Evolutionary conservation across 2,888 invertebrate genomes (phyloP), one percentile per base, ranked within the genome.

Genomic region (Crematogaster levior): DNA sequence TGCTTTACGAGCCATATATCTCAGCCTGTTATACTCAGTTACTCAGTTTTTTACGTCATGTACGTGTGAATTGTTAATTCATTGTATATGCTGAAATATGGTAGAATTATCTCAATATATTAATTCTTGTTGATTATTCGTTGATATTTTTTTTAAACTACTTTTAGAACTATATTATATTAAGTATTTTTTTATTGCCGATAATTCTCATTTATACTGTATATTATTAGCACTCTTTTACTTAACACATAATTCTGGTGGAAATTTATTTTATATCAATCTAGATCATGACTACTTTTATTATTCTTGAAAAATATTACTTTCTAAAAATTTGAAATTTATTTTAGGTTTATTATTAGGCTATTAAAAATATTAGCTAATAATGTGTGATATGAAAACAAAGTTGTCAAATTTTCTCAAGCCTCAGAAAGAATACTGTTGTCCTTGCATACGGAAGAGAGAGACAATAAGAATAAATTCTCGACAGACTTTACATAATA

Each of bases 401-500:
- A 9, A 30, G 12, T 40, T 21, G n/a, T 48, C 6, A 65, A 51
- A 40, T 56, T 70, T 34, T 61, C 34, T 48, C 61, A 48, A 37
- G 18, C n/a, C n/a, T 5, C 24, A 43, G 46, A 40, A 65, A 83
- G 63, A 87, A 87, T 87, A 81, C 61, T 83, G 21, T 58, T 56
- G 30, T 75, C 79, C 81, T 84, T 74, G 10, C 2, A 12, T 9
- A 40, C 51, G 43, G 61, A 63, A 70, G 63, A 83, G 61, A 27
- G 68, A 27, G 80, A 86, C 70, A 81, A 68, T 70, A 37, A 48
- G 18, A 77, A 24, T 51, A 53, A 34, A 60, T 73, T 85, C 73
- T 82, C 82, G 72, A 40, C 30, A 68, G 58, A 74, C 40, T 86
- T 88, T 88, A 88, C 63, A 86, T 84, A 88, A 88, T 73, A 82